A percentile compares a stretch with the other conserved stretches of the same genome.
Evolutionary conservation across 1,140 invertebrate species (phyloP).

Genomic region (Drosophila nannoptera): DNA sequence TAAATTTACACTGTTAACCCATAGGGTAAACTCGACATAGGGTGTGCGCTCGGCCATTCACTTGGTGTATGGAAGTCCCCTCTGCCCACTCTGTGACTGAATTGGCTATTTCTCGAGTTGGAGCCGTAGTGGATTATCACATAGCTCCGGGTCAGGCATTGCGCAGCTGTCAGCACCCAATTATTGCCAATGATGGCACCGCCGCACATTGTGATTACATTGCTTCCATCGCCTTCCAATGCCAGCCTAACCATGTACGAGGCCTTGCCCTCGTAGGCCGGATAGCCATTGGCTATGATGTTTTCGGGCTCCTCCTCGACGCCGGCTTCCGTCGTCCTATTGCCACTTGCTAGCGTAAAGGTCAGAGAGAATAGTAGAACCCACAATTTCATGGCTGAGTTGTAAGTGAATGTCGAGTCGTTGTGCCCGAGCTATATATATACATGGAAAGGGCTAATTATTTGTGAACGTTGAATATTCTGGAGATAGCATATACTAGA

Average conservation of each 20-base stretch:
- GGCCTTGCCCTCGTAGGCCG: slow-evolving; percentile 75
- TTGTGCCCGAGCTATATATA: too few species aligned
- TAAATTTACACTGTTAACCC: slow-evolving; percentile 44
- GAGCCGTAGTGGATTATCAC: slow-evolving; percentile 63
- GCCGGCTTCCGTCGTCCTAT: slow-evolving; percentile 6
- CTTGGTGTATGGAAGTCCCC: slow-evolving; percentile 41
- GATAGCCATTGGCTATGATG: slow-evolving; percentile 59
- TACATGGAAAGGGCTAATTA: too few species aligned
- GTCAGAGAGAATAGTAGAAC: slow-evolving; percentile 25
- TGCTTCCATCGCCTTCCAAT: slow-evolving; percentile 60
- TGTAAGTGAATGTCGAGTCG: too few species aligned
- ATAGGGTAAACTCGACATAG: slow-evolving; percentile 24
- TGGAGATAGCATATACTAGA: too few species aligned
- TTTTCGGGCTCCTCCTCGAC: slow-evolving; percentile 4
- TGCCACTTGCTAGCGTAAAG: slow-evolving; percentile 25
- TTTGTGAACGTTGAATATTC: not conserved
- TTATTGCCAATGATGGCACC: slow-evolving; percentile 81
- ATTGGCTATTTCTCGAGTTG: slow-evolving; percentile 41
- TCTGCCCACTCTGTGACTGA: slow-evolving; percentile 35
- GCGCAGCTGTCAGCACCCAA: slow-evolving; percentile 82
- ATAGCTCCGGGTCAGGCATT: slow-evolving; percentile 79
- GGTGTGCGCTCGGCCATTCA: slow-evolving; percentile 57
- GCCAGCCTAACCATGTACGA: slow-evolving; percentile 80
- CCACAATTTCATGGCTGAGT: slow-evolving; percentile 46
- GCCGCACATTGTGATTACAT: slow-evolving; percentile 79